A percentile compares a stretch with the other conserved stretches of the same genome.
Conservation (phyloP, 2,797 vertebrate genomes). For the Taeniopygia guttata region DNA sequence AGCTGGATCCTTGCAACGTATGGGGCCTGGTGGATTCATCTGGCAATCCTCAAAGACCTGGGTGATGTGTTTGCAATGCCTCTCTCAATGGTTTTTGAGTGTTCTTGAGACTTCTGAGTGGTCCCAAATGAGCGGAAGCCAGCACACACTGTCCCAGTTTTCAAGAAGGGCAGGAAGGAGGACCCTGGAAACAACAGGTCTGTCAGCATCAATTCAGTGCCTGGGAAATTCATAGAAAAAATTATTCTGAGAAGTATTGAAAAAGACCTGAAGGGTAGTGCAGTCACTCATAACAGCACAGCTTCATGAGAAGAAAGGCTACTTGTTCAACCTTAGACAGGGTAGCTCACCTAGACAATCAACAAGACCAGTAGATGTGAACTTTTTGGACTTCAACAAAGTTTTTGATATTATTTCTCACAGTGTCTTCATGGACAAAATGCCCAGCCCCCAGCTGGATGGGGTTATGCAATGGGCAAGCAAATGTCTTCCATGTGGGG, state of each 20-base stretch:
- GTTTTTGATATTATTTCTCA: neutral
- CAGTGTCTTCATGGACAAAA: neutral
- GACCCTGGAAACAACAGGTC: neutral
- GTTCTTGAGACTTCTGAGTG: neutral
- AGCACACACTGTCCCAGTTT: fast-evolving
- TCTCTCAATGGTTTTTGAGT: neutral
- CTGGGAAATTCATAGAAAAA: neutral
- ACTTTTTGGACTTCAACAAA: neutral
- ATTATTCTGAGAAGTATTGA: neutral
- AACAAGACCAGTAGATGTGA: neutral
- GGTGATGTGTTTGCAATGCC: neutral
- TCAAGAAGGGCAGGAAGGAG: neutral
- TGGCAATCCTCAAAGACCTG: neutral
- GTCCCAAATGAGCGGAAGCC: neutral
- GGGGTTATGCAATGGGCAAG: neutral
- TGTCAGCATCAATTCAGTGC: neutral
- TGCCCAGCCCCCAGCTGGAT: neutral
- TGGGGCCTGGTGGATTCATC: neutral
- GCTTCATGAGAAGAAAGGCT: neutral
- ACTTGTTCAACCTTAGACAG: neutral
- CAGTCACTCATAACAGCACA: neutral
- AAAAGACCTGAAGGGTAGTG: neutral
- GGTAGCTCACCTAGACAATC: too few species aligned
- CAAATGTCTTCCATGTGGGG: fast-evolving
- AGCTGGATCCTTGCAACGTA: neutral